Base-by-base conservation (phyloP, 2,797 vertebrate species). In the Neomorphus geoffroyi region DNA sequence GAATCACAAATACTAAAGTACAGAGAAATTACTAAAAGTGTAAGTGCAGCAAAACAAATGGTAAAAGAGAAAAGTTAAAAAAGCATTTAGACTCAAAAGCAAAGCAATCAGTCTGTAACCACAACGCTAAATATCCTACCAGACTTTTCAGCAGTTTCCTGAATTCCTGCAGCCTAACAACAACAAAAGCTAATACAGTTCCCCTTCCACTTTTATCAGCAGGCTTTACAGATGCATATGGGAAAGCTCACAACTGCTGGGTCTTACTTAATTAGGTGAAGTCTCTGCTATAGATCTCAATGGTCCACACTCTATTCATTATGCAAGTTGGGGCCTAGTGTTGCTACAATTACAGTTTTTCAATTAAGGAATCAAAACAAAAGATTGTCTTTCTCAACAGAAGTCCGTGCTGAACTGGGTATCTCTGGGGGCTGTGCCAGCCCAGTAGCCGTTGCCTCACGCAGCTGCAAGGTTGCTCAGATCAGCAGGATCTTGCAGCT, bases 331-430 rank as follows among this genome's bases (percentile, higher is more conserved):
- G 53, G 80, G 33, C 48, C 64, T 24, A 64, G 45, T 54, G 82
- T 69, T 88, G 94, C 60, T 94, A 86, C 92, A 84, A 73, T 84
- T 79, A 45, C 66, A 90, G 82, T 15, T 72, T 88, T 92, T 94
- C 92, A 93, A 89, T 92, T 92, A 92, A 88, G 72, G 75, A 93
- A 88, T 66, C 88, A 94, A 79, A 72, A 28, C 37, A 19, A 39
- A 58, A 58, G 82, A 4, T 53, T 10, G 57, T 74, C 8, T 75
- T 46, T 72, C 85, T 78, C 26, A 2, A 23, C 69, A 93, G 69
- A 58, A 61, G 75, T 27, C 28, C 0, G 18, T 86, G 87, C 50
- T 51, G 17, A 57, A 22, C 35, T 8, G 0, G 10, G 45, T 23
- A 12, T 58, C 84, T 74, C n/a, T 3, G 45, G 67, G n/a, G 81